Percentiles rank a stretch among this genome's conserved stretches.
These are phyloP conservation scores for Malurus cyaneus DNA, from an alignment of 2,113 vertebrate genomes.

Conservation along the genomic window DNA sequence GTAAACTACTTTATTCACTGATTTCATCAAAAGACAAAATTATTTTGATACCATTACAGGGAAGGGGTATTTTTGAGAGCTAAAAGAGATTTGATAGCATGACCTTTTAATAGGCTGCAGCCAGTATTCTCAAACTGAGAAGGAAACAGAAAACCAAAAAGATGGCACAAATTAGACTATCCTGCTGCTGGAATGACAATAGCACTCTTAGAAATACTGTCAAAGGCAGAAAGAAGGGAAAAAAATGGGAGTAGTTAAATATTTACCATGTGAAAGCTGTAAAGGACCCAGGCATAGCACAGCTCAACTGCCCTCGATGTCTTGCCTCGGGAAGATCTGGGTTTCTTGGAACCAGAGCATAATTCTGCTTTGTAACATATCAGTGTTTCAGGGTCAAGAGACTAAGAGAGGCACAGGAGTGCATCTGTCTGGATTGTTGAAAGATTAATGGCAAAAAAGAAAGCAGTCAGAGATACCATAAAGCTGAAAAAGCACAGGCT, in stretches of 20 bases:
- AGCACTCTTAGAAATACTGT: background rate
- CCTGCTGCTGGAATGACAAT: background rate
- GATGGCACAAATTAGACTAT: background rate
- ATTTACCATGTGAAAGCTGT: slow-evolving; percentile 12
- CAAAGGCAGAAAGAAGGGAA: background rate
- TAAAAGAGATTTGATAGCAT: background rate
- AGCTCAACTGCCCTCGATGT: background rate
- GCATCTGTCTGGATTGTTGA: background rate
- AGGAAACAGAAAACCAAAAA: background rate
- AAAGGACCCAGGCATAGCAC: background rate
- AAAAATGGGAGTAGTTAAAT: background rate
- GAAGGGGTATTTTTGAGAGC: background rate
- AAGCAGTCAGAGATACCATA: background rate
- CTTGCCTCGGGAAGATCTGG: background rate
- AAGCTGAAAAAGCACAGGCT: background rate
- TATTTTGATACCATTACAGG: background rate
- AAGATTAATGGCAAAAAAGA: background rate
- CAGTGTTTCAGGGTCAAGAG: background rate
- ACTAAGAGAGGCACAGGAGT: background rate
- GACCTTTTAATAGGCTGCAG: background rate
- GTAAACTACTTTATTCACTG: background rate
- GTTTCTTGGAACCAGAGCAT: background rate
- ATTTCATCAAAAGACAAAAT: background rate
- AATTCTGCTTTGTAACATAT: background rate
- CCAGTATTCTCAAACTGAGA: background rate